A percentile compares a stretch with the other conserved stretches of the same genome.
Conservation (phyloP, 2,888 invertebrate species). For the Lacanobia wlatinum region DNA sequence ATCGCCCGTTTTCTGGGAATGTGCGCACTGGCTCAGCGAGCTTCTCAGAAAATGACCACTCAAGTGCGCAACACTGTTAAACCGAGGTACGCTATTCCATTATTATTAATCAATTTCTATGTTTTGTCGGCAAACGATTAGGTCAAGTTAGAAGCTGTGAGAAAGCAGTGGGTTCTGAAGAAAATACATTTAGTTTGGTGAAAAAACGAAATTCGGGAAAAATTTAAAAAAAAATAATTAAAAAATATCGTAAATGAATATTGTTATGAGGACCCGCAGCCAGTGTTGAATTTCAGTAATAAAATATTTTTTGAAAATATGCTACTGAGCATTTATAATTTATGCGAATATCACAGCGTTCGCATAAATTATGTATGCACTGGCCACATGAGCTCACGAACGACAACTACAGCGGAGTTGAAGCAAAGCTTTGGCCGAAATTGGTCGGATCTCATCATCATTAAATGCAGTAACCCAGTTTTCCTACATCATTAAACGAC, state of each 20-base stretch:
- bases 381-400: too few species aligned
- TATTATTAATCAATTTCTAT: conserved; percentile 67
- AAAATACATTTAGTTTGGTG: neutral
- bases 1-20: conserved; percentile 71
- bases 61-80: conserved; percentile 63
- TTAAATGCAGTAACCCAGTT: too few species aligned
- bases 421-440: too few species aligned
- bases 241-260: too few species aligned
- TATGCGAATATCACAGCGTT: too few species aligned
- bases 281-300: neutral
- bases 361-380: too few species aligned
- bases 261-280: neutral
- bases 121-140: conserved; percentile 57
- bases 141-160: conserved; percentile 58
- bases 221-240: neutral
- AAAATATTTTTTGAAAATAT: too few species aligned
- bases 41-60: conserved; percentile 72
- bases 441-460: too few species aligned
- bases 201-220: neutral
- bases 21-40: conserved; percentile 61
- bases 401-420: too few species aligned
- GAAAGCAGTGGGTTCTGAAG: conserved; percentile 48
- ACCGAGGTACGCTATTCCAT: conserved; percentile 61
- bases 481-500: too few species aligned
- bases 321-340: too few species aligned